phyloP scores from a whole-genome alignment of 2,797 vertebrate genomes.

The Crenuchus spilurus region DNA sequence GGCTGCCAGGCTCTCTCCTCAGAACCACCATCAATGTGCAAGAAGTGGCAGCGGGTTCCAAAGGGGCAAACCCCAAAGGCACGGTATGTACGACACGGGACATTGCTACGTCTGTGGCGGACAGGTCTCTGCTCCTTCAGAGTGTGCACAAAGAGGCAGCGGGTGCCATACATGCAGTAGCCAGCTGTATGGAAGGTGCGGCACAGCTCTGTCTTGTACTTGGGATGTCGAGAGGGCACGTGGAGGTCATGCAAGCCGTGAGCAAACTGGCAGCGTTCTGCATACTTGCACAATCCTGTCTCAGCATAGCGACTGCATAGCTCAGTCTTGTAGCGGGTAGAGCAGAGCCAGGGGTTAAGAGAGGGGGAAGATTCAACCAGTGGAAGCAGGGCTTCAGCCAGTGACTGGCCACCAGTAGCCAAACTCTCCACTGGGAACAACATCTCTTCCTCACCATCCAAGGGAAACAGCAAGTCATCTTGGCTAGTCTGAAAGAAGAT shows the following conservation, averaged over 20 bases:
- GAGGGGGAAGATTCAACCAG: conserved; percentile 60
- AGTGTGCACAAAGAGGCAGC: conserved; percentile 80
- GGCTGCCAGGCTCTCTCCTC: conserved; percentile 40
- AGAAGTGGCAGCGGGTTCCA: conserved; percentile 76
- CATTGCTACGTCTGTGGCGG: conserved; percentile 57
- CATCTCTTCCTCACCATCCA: conserved; percentile 62
- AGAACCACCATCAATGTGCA: conserved; percentile 60
- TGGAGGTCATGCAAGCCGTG: conserved; percentile 81
- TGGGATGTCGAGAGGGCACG: conserved; percentile 78
- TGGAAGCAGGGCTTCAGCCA: conserved; percentile 74
- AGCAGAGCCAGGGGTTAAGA: conserved; percentile 71
- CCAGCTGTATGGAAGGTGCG: conserved; percentile 74
- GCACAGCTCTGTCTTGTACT: conserved; percentile 82
- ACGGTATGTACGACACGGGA: conserved; percentile 74
- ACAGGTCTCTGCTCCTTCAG: conserved; percentile 71
- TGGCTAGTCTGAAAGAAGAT: conserved; percentile 62
- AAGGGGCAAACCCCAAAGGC: conserved; percentile 76
- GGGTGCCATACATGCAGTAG: conserved; percentile 78
- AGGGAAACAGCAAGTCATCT: conserved; percentile 69
- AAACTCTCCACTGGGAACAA: conserved; percentile 61
- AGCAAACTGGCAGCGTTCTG: conserved; percentile 80
- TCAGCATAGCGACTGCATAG: conserved; percentile 79
- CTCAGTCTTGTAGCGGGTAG: conserved; percentile 83
- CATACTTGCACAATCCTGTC: conserved; percentile 74
- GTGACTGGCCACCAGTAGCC: conserved; percentile 50